Evolutionary conservation across 2,888 invertebrate genomes (phyloP).

Genomic region (Strigamia maritima): DNA sequence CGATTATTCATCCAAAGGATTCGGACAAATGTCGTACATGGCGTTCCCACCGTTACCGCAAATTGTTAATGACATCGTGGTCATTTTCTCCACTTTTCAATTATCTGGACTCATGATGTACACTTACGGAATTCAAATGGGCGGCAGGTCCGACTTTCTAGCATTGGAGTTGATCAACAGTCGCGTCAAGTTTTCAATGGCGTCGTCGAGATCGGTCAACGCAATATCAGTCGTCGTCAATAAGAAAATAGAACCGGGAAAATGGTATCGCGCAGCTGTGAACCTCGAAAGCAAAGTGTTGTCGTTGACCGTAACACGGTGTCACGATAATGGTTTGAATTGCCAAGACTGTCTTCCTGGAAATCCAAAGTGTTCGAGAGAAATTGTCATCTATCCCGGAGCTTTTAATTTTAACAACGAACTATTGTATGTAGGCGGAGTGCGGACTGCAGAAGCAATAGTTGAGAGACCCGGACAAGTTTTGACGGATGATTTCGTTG

Average conservation of each 20-base stretch:
- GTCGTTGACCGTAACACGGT: conserved; percentile 68
- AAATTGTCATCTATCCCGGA: conserved; percentile 60
- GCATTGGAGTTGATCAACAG: conserved; percentile 84
- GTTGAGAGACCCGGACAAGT: conserved; percentile 85
- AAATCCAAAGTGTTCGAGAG: conserved; percentile 75
- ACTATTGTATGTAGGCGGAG: conserved; percentile 78
- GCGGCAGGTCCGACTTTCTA: conserved; percentile 86
- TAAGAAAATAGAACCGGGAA: conserved; percentile 73
- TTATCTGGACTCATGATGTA: conserved; percentile 82
- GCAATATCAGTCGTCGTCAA: conserved; percentile 69
- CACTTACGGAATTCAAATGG: conserved; percentile 82
- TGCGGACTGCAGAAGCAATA: conserved; percentile 78
- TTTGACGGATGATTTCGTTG: conserved; percentile 86
- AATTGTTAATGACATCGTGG: conserved; percentile 83
- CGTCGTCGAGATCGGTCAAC: conserved; percentile 75
- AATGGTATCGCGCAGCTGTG: conserved; percentile 88
- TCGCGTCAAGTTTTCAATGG: conserved; percentile 81
- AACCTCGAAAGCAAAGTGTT: conserved; percentile 83
- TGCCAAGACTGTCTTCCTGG: conserved; percentile 83
- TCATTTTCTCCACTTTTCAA: conserved; percentile 86
- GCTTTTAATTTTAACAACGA: conserved; percentile 88
- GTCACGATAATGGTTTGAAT: conserved; percentile 79
- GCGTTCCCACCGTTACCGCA: conserved; percentile 79
- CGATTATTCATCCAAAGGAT: conserved; percentile 80
- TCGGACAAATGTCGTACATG: conserved; percentile 84